phyloP scores from a whole-genome alignment of 2,888 invertebrate species.

The Poecilus cupreus region DNA sequence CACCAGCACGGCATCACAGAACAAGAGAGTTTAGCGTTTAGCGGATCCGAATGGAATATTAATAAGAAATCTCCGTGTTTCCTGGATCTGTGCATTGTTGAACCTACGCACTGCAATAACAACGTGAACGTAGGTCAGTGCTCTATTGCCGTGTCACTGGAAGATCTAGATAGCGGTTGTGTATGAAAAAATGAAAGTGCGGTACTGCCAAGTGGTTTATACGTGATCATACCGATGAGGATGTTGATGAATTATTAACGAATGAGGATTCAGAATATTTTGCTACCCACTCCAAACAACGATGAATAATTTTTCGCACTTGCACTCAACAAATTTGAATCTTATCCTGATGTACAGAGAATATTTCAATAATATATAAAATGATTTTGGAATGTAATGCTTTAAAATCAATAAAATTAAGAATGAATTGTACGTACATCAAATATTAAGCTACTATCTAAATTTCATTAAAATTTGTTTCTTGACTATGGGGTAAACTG shows the following conservation, averaged over 20 bases:
- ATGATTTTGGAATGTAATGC: too few species aligned
- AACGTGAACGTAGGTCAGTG: constrained; percentile 4
- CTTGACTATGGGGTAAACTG: too few species aligned
- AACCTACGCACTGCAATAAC: constrained; percentile 22
- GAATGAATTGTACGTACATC: too few species aligned
- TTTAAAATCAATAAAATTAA: too few species aligned
- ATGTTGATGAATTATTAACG: not conserved
- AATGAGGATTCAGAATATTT: too few species aligned
- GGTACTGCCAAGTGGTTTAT: not conserved
- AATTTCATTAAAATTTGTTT: too few species aligned
- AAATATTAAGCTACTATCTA: too few species aligned
- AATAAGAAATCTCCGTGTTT: constrained; percentile 18
- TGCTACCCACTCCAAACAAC: too few species aligned
- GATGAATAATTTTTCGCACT: too few species aligned
- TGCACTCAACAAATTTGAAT: too few species aligned
- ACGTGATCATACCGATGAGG: not conserved
- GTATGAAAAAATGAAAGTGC: not conserved
- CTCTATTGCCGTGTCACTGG: not conserved
- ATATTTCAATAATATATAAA: too few species aligned
- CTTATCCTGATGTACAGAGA: too few species aligned
- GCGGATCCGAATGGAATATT: constrained; percentile 1
- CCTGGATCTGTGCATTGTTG: constrained; percentile 47
- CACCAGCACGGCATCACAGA: not conserved
- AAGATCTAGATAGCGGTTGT: not conserved
- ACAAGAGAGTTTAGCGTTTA: not conserved